Conservation (phyloP, 2,797 vertebrate genomes). For the Rhodeus uyekii region DNA sequence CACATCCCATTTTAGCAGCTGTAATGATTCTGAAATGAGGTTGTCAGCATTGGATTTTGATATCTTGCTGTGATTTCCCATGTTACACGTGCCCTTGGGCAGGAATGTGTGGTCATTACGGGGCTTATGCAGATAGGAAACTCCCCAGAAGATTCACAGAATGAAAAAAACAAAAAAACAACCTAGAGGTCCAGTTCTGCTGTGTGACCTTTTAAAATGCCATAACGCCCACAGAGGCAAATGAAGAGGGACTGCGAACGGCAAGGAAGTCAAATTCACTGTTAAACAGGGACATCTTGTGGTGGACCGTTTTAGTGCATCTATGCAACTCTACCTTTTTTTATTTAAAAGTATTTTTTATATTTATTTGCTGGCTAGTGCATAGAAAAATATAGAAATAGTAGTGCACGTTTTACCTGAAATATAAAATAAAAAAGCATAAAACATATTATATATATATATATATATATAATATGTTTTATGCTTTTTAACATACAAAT, state of each 20-base stretch:
- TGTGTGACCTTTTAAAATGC: conserved; percentile 48
- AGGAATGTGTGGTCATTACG: conserved; percentile 2
- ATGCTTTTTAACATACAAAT: too few relatives aligned
- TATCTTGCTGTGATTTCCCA: conserved; percentile 31
- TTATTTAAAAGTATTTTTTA: not conserved
- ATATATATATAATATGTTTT: too few relatives aligned
- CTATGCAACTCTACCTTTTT: not conserved
- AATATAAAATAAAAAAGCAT: not conserved
- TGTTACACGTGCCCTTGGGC: not conserved
- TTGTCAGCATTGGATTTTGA: conserved; percentile 35
- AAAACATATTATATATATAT: too few relatives aligned
- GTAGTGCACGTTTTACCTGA: too few relatives aligned
- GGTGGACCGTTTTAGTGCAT: conserved; percentile 7
- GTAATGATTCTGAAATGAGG: conserved; percentile 53
- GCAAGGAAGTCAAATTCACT: not conserved
- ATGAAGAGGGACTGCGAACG: not conserved
- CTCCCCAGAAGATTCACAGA: conserved; percentile 23
- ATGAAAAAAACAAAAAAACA: not conserved
- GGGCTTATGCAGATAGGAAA: conserved; percentile 37
- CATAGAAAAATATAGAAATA: not conserved
- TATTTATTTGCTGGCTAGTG: not conserved
- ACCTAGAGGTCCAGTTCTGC: conserved; percentile 32
- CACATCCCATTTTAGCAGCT: conserved; percentile 50
- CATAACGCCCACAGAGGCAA: not conserved
- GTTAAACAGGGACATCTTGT: conserved; percentile 48